Evolutionary conservation across 2,113 vertebrate genomes (phyloP).

Genomic region (human): DNA sequence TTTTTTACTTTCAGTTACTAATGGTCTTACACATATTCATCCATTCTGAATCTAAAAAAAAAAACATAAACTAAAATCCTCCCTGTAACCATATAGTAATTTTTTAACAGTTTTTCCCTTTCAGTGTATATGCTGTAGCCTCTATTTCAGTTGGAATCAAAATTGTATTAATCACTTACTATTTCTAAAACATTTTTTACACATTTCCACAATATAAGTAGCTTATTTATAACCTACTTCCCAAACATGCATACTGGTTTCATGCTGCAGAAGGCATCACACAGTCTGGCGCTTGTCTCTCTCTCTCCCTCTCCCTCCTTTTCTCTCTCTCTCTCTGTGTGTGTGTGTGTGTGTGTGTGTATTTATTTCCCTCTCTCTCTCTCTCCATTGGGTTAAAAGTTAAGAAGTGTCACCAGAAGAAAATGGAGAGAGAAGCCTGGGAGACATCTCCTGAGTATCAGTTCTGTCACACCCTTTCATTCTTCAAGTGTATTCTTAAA

Average conservation of each 20-base stretch:
- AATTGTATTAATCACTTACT: conserved; percentile 65
- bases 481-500: neutral
- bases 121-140: neutral
- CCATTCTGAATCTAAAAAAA: conserved; percentile 37
- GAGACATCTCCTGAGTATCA: neutral
- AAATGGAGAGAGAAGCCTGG: neutral
- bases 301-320: too few species aligned
- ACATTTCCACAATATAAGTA: neutral
- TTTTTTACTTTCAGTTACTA: conserved; percentile 38
- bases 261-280: neutral
- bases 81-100: neutral
- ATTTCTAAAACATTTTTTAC: conserved; percentile 32
- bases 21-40: conserved; percentile 22
- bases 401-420: neutral
- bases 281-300: neutral
- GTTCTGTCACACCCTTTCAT: neutral
- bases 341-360: too few species aligned
- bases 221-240: neutral
- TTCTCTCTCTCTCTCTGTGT: too few species aligned
- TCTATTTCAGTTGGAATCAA: conserved; percentile 63
- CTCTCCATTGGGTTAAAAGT: neutral
- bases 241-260: neutral
- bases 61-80: conserved; percentile 29
- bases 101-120: conserved; percentile 4
- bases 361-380: accelerated